phyloP scores from a whole-genome alignment of 2,888 invertebrate species.

The Ichneumon xanthorius region DNA sequence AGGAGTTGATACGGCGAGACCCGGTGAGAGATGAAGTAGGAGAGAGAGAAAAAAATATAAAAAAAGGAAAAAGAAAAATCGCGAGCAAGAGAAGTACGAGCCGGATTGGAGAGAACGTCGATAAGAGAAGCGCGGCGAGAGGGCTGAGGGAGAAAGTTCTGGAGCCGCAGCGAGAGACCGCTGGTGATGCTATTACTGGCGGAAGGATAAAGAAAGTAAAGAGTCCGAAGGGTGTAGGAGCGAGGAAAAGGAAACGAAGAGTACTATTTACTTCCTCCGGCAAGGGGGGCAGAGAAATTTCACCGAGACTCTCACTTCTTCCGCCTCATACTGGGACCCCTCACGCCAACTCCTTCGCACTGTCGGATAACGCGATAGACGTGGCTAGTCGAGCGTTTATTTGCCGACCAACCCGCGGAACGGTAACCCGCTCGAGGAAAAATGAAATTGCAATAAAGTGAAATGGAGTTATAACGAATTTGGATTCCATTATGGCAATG shows the following conservation, averaged over 20 bases:
- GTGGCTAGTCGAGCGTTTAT: conserved; percentile 78
- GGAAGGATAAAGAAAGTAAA: conserved; percentile 28
- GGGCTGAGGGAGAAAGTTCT: neutral
- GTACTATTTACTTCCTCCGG: conserved; percentile 73
- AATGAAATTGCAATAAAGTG: conserved; percentile 79
- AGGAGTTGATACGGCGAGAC: conserved; percentile 21
- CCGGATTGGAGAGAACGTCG: conserved; percentile 23
- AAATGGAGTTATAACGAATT: conserved; percentile 77
- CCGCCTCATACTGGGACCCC: conserved; percentile 29
- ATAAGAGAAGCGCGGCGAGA: conserved; percentile 1
- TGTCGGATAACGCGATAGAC: conserved; percentile 77
- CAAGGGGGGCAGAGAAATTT: conserved; percentile 31
- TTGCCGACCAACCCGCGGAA: conserved; percentile 68
- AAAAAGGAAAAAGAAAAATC: neutral
- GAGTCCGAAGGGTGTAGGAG: conserved; percentile 31
- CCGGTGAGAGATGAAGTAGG: conserved; percentile 30
- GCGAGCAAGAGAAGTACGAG: conserved; percentile 11
- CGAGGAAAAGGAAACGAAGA: conserved; percentile 51
- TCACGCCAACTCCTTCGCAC: conserved; percentile 13
- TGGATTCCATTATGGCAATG: conserved; percentile 2
- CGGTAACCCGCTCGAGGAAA: conserved; percentile 67
- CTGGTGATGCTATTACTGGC: conserved; percentile 42
- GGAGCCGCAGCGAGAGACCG: conserved; percentile 16
- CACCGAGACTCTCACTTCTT: conserved; percentile 16
- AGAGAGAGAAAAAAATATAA: conserved; percentile 33